These are phyloP conservation scores for Capitulum mitella DNA, from an alignment of 2,888 invertebrate genomes.

Conservation along the genomic window DNA sequence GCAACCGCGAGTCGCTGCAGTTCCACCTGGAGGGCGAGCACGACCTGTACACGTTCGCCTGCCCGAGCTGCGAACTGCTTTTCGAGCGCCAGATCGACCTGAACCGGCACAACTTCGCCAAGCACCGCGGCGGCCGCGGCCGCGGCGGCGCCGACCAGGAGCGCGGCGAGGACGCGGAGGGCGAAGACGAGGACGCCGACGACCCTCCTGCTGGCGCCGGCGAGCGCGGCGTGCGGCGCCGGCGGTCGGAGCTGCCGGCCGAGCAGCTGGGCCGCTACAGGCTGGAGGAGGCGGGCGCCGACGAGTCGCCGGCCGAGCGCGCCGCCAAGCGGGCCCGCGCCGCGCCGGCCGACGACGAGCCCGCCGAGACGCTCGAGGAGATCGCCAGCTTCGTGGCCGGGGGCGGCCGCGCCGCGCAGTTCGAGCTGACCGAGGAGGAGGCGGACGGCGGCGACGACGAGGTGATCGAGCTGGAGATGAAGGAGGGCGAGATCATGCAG, in stretches of 20 bases:
- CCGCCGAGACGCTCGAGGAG: slow-evolving; percentile 3
- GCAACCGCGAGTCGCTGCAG: not conserved
- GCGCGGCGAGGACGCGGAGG: not conserved
- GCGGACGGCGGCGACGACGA: not conserved
- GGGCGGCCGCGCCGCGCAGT: not conserved
- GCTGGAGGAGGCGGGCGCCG: not conserved
- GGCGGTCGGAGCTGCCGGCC: not conserved
- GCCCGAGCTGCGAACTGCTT: not conserved
- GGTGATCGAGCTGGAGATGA: slow-evolving; percentile 25
- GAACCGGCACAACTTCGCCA: slow-evolving; percentile 9
- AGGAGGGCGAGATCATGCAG: slow-evolving; percentile 15
- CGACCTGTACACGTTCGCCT: not conserved
- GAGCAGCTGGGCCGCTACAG: too few relatives aligned
- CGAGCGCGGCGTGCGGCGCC: not conserved
- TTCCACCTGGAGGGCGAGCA: slow-evolving; percentile 24
- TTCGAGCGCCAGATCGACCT: not conserved
- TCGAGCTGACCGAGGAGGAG: not conserved
- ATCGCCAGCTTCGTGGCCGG: slow-evolving; percentile 5
- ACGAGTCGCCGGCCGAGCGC: not conserved
- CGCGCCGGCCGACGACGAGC: not conserved
- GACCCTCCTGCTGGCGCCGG: not conserved
- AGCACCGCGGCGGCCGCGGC: slow-evolving; percentile 1
- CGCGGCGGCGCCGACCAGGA: not conserved
- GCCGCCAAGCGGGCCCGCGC: not conserved
- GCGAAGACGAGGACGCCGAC: not conserved